phyloP scores from a whole-genome alignment of 2,888 invertebrate species.

The Gastracanthus pulcherrimus region DNA sequence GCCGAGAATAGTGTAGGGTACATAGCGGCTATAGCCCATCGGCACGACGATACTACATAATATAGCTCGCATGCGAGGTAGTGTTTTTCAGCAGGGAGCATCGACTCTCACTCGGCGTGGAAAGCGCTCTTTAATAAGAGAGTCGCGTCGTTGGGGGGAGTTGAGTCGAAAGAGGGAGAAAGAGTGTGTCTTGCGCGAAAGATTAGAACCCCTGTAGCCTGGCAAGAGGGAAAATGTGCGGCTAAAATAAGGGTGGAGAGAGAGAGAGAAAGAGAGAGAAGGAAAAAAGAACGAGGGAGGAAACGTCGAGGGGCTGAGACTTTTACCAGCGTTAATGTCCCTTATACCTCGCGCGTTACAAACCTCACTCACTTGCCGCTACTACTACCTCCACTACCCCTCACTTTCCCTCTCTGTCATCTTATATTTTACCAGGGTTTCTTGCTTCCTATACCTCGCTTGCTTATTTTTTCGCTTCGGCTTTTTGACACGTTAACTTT shows the following conservation, averaged over 20 bases:
- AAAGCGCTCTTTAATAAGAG: constrained; percentile 56
- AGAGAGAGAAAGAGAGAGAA: not conserved
- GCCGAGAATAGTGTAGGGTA: no score
- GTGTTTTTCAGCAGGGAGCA: constrained; percentile 4
- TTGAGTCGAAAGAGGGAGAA: not conserved
- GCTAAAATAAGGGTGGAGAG: constrained; percentile 9
- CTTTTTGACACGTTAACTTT: not conserved
- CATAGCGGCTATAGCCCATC: not conserved
- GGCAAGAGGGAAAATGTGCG: constrained; percentile 41
- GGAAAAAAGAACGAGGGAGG: constrained; percentile 6
- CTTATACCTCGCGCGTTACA: constrained; percentile 52
- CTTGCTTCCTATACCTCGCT: no score
- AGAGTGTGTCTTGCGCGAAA: constrained; percentile 43
- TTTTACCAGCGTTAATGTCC: constrained; percentile 56
- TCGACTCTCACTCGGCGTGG: constrained; percentile 25
- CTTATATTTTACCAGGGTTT: constrained; percentile 12
- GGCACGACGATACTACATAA: not conserved
- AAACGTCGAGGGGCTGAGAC: constrained; percentile 22
- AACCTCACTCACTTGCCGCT: constrained; percentile 37
- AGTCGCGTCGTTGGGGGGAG: constrained; percentile 11
- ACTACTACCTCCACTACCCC: not conserved
- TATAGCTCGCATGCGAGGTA: not conserved
- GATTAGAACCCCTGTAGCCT: constrained; percentile 42
- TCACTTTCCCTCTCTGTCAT: constrained; percentile 36
- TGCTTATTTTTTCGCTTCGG: not conserved